phyloP scores from a whole-genome alignment of 2,888 invertebrate genomes.

The Rhabditoides inermis region DNA sequence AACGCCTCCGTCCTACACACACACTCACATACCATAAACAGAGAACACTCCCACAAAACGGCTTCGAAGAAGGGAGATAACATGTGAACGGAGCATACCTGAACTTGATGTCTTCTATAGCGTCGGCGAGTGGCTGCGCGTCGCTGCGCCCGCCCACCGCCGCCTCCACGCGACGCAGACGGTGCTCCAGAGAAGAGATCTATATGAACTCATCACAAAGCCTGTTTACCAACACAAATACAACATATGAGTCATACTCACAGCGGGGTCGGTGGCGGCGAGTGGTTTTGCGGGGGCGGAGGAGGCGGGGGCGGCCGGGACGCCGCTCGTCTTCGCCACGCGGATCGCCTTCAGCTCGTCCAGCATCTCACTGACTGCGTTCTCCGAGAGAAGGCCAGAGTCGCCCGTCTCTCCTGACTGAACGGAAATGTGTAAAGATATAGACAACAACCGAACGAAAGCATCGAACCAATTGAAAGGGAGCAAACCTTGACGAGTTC shows the following conservation, averaged over 20 bases:
- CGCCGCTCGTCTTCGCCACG: background rate
- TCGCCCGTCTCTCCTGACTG: conserved; percentile 9
- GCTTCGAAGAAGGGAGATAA: background rate
- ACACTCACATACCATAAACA: background rate
- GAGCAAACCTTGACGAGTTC: conserved; percentile 20
- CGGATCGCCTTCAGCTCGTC: conserved; percentile 14
- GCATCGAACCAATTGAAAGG: too few species aligned
- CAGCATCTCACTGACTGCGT: conserved; percentile 16
- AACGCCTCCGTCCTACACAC: conserved; percentile 24
- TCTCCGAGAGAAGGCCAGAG: conserved; percentile 17
- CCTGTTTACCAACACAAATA: too few species aligned
- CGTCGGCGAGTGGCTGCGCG: conserved; percentile 21
- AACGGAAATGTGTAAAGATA: too few species aligned
- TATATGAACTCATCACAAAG: conserved; percentile 3
- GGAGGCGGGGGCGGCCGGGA: too few species aligned
- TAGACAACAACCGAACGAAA: too few species aligned
- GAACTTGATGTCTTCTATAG: conserved; percentile 28
- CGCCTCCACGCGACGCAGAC: conserved; percentile 22
- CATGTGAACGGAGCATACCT: conserved; percentile 1
- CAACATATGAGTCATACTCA: too few species aligned
- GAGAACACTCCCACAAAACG: background rate
- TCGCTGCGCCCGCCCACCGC: conserved; percentile 18
- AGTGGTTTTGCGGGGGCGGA: too few species aligned
- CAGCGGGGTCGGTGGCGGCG: too few species aligned
- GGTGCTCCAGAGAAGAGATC: conserved; percentile 17